Conservation (phyloP, 2,113 vertebrate species). For the Tragelaphus scriptus region DNA sequence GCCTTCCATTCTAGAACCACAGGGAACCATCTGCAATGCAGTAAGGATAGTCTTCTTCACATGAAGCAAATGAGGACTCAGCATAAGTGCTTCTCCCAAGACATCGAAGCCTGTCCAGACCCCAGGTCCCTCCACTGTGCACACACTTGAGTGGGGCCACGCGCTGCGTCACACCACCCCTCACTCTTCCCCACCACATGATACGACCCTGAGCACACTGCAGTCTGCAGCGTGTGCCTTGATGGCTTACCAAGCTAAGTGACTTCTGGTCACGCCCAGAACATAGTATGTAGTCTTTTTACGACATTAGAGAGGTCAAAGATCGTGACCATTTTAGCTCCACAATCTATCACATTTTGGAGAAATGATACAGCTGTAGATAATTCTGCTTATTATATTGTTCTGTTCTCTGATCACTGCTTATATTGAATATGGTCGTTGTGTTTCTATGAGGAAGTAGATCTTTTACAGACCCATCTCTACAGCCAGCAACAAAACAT, state of each 20-base stretch:
- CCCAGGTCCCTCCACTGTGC: background rate
- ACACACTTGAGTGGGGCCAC: background rate
- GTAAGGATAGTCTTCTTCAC: background rate
- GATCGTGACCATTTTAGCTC: background rate
- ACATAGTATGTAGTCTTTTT: background rate
- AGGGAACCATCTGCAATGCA: background rate
- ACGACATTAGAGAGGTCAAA: background rate
- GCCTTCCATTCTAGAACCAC: background rate
- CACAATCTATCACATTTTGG: background rate
- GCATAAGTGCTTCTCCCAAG: background rate
- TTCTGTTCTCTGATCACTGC: background rate
- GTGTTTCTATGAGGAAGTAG: background rate
- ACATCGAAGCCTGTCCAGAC: background rate
- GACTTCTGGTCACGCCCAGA: background rate
- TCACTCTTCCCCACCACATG: background rate
- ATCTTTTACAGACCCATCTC: background rate
- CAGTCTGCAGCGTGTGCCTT: background rate
- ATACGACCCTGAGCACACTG: background rate
- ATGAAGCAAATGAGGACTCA: background rate
- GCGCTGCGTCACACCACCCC: rapidly evolving
- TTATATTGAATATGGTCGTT: background rate
- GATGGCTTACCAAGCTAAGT: rapidly evolving
- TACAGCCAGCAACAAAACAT: background rate
- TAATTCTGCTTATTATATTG: background rate
- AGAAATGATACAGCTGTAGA: background rate